Evolutionary conservation across 1,140 invertebrate species (phyloP).

Genomic region (Cyclina sinensis): DNA sequence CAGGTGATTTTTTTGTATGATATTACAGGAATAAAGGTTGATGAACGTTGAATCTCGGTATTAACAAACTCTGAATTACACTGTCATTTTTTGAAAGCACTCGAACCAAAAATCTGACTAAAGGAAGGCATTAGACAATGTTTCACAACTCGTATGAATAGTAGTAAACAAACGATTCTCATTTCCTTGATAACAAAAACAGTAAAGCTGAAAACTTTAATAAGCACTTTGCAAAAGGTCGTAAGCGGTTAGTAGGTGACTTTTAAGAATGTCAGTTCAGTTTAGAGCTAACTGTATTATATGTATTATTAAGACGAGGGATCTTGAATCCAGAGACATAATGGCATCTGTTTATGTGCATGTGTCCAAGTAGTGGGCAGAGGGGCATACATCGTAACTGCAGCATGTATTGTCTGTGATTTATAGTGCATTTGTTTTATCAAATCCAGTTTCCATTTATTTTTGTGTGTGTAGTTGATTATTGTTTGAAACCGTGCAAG

Average conservation of each 20-base stretch:
- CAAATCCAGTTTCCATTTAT: conserved; percentile 62
- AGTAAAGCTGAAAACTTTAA: neutral
- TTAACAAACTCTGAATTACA: conserved; percentile 21
- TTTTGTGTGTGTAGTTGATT: conserved; percentile 55
- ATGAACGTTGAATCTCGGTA: conserved; percentile 39
- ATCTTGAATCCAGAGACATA: conserved; percentile 29
- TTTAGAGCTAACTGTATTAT: conserved; percentile 24
- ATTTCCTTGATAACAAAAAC: too few species aligned
- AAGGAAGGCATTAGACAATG: too few species aligned
- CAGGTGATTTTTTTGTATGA: conserved; percentile 25
- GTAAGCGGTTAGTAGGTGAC: too few species aligned
- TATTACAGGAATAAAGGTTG: conserved; percentile 37
- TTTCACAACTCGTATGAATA: too few species aligned
- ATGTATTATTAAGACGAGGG: conserved; percentile 17
- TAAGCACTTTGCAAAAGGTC: too few species aligned
- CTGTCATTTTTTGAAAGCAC: neutral
- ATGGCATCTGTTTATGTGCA: conserved; percentile 36
- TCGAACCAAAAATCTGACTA: too few species aligned
- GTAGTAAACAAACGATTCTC: too few species aligned
- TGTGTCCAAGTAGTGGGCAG: too few species aligned
- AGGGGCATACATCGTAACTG: conserved; percentile 31
- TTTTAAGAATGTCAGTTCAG: neutral
- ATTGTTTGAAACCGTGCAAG: conserved; percentile 55
- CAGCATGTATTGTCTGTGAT: conserved; percentile 61
- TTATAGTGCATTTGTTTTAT: conserved; percentile 60